Conservation (phyloP, 1,140 invertebrate species). For the Diorhabda sublineata region DNA sequence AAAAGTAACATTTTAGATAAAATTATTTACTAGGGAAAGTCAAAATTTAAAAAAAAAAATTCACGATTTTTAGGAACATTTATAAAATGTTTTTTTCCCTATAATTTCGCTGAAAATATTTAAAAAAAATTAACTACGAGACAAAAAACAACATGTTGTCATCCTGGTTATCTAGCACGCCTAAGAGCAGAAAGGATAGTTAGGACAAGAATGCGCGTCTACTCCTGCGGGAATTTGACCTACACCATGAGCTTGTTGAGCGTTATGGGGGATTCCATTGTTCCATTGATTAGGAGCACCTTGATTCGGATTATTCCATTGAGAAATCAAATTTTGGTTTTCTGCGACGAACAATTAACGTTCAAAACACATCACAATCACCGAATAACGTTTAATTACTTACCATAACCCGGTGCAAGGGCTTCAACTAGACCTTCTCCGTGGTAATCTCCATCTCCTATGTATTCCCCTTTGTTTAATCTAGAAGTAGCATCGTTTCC, state of each 20-base stretch:
- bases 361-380: too few species aligned
- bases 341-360: not conserved
- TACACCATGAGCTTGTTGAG: slow-evolving; percentile 31
- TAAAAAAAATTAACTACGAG: too few species aligned
- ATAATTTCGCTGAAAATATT: too few species aligned
- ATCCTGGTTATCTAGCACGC: slow-evolving; percentile 27
- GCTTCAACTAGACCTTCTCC: slow-evolving; percentile 51
- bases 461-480: slow-evolving; percentile 44
- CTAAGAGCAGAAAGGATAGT: slow-evolving; percentile 58
- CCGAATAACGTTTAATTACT: not conserved
- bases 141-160: slow-evolving; percentile 34
- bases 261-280: slow-evolving; percentile 26
- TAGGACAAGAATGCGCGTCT: slow-evolving; percentile 53
- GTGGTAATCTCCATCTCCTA: slow-evolving; percentile 48
- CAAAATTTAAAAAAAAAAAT: too few species aligned
- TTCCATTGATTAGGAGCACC: not conserved
- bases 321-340: slow-evolving; percentile 1
- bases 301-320: slow-evolving; percentile 5
- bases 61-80: too few species aligned
- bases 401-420: slow-evolving; percentile 37
- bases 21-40: too few species aligned
- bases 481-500: slow-evolving; percentile 31
- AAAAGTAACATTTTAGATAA: too few species aligned
- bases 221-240: slow-evolving; percentile 53
- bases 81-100: too few species aligned